A percentile compares a stretch with the other conserved stretches of the same genome.
Conservation (phyloP, 2,113 vertebrate species). For the Motacilla alba region DNA sequence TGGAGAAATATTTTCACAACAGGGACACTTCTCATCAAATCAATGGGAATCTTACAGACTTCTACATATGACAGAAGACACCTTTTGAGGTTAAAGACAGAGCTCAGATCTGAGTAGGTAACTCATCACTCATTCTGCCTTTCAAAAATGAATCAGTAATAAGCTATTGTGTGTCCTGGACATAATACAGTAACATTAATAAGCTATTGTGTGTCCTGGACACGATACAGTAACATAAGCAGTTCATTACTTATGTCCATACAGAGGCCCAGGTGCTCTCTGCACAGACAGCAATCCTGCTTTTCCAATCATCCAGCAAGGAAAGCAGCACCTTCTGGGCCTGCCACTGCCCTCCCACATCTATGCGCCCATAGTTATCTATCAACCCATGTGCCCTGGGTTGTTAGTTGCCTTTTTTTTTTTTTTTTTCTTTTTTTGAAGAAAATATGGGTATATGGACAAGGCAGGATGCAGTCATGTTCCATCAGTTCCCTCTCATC, state of each 20-base stretch:
- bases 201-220: not conserved
- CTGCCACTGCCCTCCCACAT: not conserved
- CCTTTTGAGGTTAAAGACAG: not conserved
- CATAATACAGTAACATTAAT: not conserved
- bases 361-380: not conserved
- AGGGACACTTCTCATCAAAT: not conserved
- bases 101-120: not conserved
- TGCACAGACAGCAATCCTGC: not conserved
- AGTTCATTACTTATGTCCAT: not conserved
- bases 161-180: not conserved
- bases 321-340: not conserved
- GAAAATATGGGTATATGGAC: not conserved
- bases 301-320: not conserved
- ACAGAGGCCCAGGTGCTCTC: fast-evolving
- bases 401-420: no score
- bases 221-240: not conserved
- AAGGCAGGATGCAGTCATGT: not conserved
- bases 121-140: not conserved
- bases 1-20: not conserved
- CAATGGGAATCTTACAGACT: not conserved
- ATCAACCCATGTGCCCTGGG: not conserved
- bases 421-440: not conserved
- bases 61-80: not conserved
- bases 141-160: not conserved
- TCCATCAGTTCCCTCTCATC: not conserved